Evolutionary conservation across 2,888 invertebrate genomes (phyloP).

Genomic region (Plebejus melissa): DNA sequence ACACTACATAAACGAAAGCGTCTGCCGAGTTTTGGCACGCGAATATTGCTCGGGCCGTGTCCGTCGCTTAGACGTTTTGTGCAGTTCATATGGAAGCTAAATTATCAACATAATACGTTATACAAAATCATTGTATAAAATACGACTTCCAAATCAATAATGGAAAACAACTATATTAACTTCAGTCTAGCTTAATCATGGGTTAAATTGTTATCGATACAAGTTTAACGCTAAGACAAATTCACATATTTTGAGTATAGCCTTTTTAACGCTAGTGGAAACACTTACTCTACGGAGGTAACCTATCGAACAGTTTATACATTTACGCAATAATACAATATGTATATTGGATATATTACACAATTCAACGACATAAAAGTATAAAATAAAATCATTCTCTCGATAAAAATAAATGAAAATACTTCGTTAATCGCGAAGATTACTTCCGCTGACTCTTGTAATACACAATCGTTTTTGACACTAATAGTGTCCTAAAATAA

Average conservation of each 20-base stretch:
- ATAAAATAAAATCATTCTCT: conserved; percentile 28
- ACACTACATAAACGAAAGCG: conserved; percentile 26
- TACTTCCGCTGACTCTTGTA: neutral
- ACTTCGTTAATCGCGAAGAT: neutral
- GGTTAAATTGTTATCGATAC: conserved; percentile 48
- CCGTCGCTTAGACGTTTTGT: conserved; percentile 46
- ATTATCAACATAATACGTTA: conserved; percentile 53
- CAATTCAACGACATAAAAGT: conserved; percentile 37
- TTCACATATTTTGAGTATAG: conserved; percentile 68
- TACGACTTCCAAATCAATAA: conserved; percentile 44
- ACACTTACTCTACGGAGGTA: conserved; percentile 62
- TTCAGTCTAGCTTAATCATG: conserved; percentile 60
- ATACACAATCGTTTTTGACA: neutral
- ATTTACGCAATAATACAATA: conserved; percentile 54
- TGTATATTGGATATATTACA: conserved; percentile 63
- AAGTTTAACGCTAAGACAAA: conserved; percentile 59
- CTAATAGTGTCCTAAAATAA: neutral
- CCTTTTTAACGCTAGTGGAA: conserved; percentile 63
- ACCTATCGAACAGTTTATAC: conserved; percentile 64
- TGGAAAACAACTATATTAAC: conserved; percentile 40
- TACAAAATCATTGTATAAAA: conserved; percentile 51
- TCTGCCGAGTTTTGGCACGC: conserved; percentile 20
- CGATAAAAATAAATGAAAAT: conserved; percentile 29
- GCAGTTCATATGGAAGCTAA: conserved; percentile 68
- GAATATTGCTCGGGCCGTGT: neutral